These are phyloP conservation scores for Tolypeutes matacus DNA, from an alignment of 2,797 vertebrate species.

Conservation along the genomic window DNA sequence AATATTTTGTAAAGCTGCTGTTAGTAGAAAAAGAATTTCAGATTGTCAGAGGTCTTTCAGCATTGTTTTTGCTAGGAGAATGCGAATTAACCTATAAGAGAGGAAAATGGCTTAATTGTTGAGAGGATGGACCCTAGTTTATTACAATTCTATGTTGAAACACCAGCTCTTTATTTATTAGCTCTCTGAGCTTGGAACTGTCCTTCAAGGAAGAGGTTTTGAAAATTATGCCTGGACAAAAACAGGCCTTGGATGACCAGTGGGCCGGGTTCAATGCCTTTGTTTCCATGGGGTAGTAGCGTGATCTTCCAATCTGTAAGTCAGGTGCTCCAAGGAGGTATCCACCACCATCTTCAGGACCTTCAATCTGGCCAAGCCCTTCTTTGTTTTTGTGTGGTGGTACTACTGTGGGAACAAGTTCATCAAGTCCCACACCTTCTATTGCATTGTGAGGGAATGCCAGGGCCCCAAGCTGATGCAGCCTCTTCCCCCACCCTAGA, in stretches of 20 bases:
- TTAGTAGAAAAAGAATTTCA: neutral
- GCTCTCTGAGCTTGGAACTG: neutral
- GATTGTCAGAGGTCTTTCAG: neutral
- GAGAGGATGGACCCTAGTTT: neutral
- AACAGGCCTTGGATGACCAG: slow-evolving; percentile 98
- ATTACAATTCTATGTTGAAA: neutral
- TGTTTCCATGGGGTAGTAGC: slow-evolving; percentile 79
- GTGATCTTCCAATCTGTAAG: slow-evolving; percentile 93
- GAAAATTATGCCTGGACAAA: slow-evolving; percentile 99
- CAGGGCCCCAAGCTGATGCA: slow-evolving; percentile 97
- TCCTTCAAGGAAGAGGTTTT: slow-evolving; percentile 97
- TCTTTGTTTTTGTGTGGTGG: slow-evolving; percentile 96
- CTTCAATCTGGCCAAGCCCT: slow-evolving; percentile 98
- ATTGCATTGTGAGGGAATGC: slow-evolving; percentile 98
- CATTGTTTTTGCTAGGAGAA: neutral
- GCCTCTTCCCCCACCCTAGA: slow-evolving; percentile 97
- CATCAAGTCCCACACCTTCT: slow-evolving; percentile 97
- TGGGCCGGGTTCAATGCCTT: slow-evolving; percentile 95
- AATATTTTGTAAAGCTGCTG: neutral
- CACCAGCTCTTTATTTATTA: neutral
- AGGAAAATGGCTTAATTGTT: neutral
- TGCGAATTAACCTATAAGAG: neutral
- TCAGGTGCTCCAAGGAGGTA: slow-evolving; percentile 99
- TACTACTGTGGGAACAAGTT: slow-evolving; percentile 99
- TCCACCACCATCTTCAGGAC: slow-evolving; percentile 98